phyloP scores from a whole-genome alignment of 2,797 vertebrate species.

The Ceyx erithaca region DNA sequence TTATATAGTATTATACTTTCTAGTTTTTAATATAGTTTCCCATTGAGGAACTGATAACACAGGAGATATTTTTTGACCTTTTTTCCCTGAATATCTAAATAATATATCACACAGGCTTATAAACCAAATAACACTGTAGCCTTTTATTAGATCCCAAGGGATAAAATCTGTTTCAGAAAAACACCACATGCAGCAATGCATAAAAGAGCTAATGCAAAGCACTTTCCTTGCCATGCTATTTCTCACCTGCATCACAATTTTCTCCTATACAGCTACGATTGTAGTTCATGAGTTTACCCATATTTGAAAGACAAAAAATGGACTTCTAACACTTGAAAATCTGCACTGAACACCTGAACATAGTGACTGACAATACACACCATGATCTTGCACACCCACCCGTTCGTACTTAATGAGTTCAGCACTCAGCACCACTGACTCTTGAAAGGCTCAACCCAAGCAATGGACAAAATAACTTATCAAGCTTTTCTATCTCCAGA shows the following conservation, averaged over 20 bases:
- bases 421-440: neutral
- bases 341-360: neutral
- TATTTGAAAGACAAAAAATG: neutral
- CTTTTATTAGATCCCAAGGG: slow-evolving; percentile 77
- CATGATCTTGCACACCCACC: neutral
- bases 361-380: neutral
- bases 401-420: neutral
- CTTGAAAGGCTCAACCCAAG: slow-evolving; percentile 31
- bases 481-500: slow-evolving; percentile 41
- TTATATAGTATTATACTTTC: slow-evolving; percentile 75
- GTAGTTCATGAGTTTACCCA: neutral
- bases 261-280: slow-evolving; percentile 14
- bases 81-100: slow-evolving; percentile 77
- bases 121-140: slow-evolving; percentile 65
- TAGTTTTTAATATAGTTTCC: slow-evolving; percentile 78
- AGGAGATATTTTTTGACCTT: slow-evolving; percentile 73
- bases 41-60: slow-evolving; percentile 75
- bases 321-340: neutral
- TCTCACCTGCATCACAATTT: slow-evolving; percentile 61
- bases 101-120: slow-evolving; percentile 71
- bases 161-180: slow-evolving; percentile 74
- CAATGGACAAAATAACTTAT: neutral
- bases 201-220: slow-evolving; percentile 66
- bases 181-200: slow-evolving; percentile 45
- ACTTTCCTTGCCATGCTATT: slow-evolving; percentile 43